Evolutionary conservation across 1,140 invertebrate genomes (phyloP), one percentile per base, ranked within the genome.

Genomic region (Cherax quadricarinatus): DNA sequence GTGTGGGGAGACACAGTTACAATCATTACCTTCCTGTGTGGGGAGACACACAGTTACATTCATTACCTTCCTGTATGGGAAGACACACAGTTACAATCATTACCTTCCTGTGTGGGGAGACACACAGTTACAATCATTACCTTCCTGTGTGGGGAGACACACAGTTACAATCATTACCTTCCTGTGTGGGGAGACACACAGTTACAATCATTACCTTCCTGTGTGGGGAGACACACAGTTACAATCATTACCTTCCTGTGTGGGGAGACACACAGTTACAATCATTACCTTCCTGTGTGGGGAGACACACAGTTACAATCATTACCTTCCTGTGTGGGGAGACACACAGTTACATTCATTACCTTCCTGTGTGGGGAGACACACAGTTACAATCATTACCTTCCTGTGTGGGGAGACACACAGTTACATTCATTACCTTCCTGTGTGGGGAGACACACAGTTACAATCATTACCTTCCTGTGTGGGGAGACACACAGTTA

Each of bases 391-490:
- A 57, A 3, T 57, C 53, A 14, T 57, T 14, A 57, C 12, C 53
- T 57, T 57, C 53, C 53, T 57, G 53, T 41, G 53, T 1, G 7
- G 53, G 12, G 53, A 57, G 6, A 57, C n/a, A n/a, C n/a, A n/a
- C n/a, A n/a, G n/a, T n/a, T n/a, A n/a, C n/a, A n/a, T n/a, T n/a
- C n/a, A n/a, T n/a, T n/a, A 95, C 95, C 95, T 96, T 96, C 86
- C 96, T 97, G 94, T 73, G 94, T 60, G 4, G 70, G n/a, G 57
- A 48, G 66, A 81, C 62, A 70, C 62, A 70, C 12, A 70, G 6
- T 14, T 7, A 9, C 7, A 57, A 3, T 57, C 53, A 14, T 57
- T 14, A 57, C 53, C 53, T 66, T 66, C 62, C 14, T 66, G 62
- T 60, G 62, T 18, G 62, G 18, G 12, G 18, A 16, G 18, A 66